These are phyloP conservation scores for Helicoverpa assulta DNA, from an alignment of 2,888 invertebrate species.

Conservation along the genomic window DNA sequence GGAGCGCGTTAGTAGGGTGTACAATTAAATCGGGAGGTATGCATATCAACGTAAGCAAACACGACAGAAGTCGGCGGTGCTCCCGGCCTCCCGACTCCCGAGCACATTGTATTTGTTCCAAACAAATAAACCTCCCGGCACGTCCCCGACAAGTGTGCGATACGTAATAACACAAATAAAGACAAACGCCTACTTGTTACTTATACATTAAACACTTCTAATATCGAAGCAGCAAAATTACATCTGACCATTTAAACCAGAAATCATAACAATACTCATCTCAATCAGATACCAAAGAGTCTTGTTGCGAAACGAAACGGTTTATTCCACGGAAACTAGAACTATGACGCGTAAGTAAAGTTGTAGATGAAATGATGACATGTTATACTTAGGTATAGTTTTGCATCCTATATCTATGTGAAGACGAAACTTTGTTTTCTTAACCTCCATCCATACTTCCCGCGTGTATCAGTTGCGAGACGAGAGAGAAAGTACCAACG, in stretches of 20 bases:
- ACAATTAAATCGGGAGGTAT: conserved; percentile 79
- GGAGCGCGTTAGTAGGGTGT: conserved; percentile 55
- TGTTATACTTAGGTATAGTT: conserved; percentile 65
- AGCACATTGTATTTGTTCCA: conserved; percentile 84
- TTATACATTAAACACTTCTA: conserved; percentile 22
- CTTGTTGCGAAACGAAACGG: conserved; percentile 57
- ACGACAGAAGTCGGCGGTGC: conserved; percentile 73
- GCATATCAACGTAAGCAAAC: conserved; percentile 85
- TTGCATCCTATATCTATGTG: conserved; percentile 74
- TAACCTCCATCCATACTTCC: conserved; percentile 84
- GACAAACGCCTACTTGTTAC: conserved; percentile 67
- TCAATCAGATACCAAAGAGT: conserved; percentile 57
- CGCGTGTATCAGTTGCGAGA: conserved; percentile 81
- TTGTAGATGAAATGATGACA: conserved; percentile 60
- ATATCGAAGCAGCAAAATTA: background rate
- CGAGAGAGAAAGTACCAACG: conserved; percentile 84
- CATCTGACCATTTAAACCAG: background rate
- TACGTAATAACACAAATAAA: conserved; percentile 76
- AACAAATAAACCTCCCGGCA: conserved; percentile 83
- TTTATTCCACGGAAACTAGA: conserved; percentile 49
- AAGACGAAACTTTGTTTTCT: conserved; percentile 84
- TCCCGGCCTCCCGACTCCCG: conserved; percentile 78
- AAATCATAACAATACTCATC: conserved; percentile 47
- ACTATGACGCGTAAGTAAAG: conserved; percentile 48
- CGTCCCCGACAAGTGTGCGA: conserved; percentile 74